These are phyloP conservation scores for Drosophila asahinai DNA, from an alignment of 1,140 invertebrate genomes.

Conservation along the genomic window DNA sequence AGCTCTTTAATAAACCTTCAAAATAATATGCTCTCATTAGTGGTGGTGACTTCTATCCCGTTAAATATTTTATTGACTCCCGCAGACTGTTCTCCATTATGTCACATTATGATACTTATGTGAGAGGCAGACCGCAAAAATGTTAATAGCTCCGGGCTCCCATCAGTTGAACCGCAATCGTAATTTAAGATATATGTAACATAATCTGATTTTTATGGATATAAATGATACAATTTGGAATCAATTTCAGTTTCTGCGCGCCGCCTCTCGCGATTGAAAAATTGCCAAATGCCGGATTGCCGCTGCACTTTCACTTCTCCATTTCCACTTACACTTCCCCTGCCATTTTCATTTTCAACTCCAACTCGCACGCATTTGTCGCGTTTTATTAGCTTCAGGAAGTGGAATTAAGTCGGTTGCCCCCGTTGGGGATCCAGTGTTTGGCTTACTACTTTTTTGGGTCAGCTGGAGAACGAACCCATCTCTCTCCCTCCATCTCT, in stretches of 20 bases:
- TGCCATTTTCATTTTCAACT: constrained; percentile 53
- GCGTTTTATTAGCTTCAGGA: constrained; percentile 68
- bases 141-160: constrained; percentile 8
- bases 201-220: constrained; percentile 46
- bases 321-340: constrained; percentile 52
- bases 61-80: not conserved
- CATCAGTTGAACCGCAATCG: constrained; percentile 18
- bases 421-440: constrained; percentile 21
- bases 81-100: not conserved
- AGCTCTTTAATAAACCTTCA: too few species aligned
- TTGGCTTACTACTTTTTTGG: constrained; percentile 36
- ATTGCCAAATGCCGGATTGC: constrained; percentile 41
- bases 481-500: not conserved
- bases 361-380: constrained; percentile 65
- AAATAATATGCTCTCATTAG: too few species aligned
- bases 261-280: constrained; percentile 33
- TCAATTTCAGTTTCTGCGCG: constrained; percentile 32
- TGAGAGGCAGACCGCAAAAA: constrained; percentile 20
- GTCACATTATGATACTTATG: not conserved
- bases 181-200: constrained; percentile 38
- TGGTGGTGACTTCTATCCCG: too few species aligned
- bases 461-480: constrained; percentile 33
- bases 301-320: constrained; percentile 69
- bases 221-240: constrained; percentile 48
- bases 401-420: constrained; percentile 40